Percentiles rank a stretch among this genome's conserved stretches.
These are phyloP conservation scores for Crioceris asparagi DNA, from an alignment of 2,888 invertebrate genomes.

Conservation along the genomic window DNA sequence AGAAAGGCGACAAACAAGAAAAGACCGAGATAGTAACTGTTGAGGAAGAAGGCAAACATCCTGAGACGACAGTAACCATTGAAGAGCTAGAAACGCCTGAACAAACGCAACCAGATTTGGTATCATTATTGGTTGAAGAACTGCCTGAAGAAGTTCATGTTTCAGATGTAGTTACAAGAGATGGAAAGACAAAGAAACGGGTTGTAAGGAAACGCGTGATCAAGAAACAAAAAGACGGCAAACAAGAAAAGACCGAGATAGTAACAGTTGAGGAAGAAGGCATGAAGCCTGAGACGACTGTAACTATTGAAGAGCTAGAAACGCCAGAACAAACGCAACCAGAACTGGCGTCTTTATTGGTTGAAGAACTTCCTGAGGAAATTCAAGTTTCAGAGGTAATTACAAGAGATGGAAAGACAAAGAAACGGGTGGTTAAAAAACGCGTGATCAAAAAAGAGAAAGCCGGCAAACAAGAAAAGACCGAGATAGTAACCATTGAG, in stretches of 20 bases:
- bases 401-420: slow-evolving; percentile 29
- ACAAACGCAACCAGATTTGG: slow-evolving; percentile 4
- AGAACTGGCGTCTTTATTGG: slow-evolving; percentile 25
- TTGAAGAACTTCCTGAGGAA: slow-evolving; percentile 24
- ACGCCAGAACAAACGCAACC: slow-evolving; percentile 18
- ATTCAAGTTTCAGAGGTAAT: slow-evolving; percentile 24
- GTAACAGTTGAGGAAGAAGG: slow-evolving; percentile 32
- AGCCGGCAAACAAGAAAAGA: slow-evolving; percentile 35
- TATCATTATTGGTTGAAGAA: slow-evolving; percentile 18
- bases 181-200: slow-evolving; percentile 19
- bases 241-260: slow-evolving; percentile 35
- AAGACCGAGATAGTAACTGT: slow-evolving; percentile 28
- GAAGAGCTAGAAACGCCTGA: slow-evolving; percentile 20
- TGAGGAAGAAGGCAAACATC: slow-evolving; percentile 18
- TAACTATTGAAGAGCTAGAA: slow-evolving; percentile 21
- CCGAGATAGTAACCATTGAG: slow-evolving; percentile 39
- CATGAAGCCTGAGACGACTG: slow-evolving; percentile 25
- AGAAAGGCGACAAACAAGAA: slow-evolving; percentile 29
- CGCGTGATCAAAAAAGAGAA: slow-evolving; percentile 37
- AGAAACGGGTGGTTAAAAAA: slow-evolving; percentile 33
- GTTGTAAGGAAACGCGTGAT: slow-evolving; percentile 32
- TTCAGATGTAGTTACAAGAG: slow-evolving; percentile 18
- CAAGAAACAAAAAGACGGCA: slow-evolving; percentile 34
- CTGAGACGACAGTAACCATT: slow-evolving; percentile 22
- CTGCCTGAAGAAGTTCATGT: slow-evolving; percentile 23